Percentiles rank a stretch among this genome's conserved stretches.
Conservation (phyloP, 2,888 invertebrate genomes). For the Epistrophe eligans region DNA sequence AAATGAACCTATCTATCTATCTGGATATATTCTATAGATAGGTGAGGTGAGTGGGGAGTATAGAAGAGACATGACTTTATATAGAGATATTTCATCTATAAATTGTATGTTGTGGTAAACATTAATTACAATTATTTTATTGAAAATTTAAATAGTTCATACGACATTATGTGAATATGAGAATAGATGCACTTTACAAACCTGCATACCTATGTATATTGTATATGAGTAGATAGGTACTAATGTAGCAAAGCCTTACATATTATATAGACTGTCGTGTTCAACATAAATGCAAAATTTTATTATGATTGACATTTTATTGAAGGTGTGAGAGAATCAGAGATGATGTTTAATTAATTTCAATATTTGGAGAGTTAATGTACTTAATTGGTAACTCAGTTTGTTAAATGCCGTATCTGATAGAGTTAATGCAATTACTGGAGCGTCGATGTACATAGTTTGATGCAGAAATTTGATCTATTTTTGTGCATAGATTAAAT, state of each 20-base stretch:
- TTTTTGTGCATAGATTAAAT: not conserved
- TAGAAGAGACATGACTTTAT: not conserved
- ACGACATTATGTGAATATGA: not conserved
- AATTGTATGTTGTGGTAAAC: conserved; percentile 60
- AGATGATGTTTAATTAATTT: conserved; percentile 30
- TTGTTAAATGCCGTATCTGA: conserved; percentile 25
- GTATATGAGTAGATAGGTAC: too few species aligned
- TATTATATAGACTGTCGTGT: not conserved
- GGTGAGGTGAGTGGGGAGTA: not conserved
- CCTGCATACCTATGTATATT: not conserved
- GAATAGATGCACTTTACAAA: not conserved
- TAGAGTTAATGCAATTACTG: conserved; percentile 12
- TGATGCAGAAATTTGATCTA: conserved; percentile 12
- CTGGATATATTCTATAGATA: not conserved
- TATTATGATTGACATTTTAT: conserved; percentile 28
- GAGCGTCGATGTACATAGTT: conserved; percentile 11
- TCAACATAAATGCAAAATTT: not conserved
- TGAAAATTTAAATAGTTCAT: conserved; percentile 65
- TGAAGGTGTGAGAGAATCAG: not conserved
- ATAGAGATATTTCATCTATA: conserved; percentile 55
- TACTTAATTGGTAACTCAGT: conserved; percentile 29
- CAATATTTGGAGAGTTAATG: conserved; percentile 47
- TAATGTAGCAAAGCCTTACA: too few species aligned
- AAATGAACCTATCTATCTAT: not conserved
- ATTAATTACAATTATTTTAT: conserved; percentile 70